Evolutionary conservation across 2,797 vertebrate species (phyloP).

Genomic region (Eremophila alpestris): DNA sequence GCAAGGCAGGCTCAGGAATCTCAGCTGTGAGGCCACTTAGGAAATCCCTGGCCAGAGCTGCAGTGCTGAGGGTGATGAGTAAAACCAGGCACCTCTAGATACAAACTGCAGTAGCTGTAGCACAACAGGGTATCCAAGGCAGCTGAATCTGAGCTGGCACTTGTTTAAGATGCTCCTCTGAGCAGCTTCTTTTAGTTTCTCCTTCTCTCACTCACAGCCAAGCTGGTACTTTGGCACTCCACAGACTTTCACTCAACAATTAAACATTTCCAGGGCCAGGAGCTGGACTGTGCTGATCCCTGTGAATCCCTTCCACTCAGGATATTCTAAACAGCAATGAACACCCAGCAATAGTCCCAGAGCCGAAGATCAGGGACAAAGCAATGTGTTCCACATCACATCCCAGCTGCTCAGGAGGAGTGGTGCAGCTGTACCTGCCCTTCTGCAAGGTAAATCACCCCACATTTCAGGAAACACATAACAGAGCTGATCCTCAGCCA

Average conservation of each 20-base stretch:
- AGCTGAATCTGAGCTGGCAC: neutral
- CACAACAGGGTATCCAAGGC: neutral
- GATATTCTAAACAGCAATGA: neutral
- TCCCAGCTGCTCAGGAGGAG: rapidly evolving
- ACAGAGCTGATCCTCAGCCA: neutral
- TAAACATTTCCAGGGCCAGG: neutral
- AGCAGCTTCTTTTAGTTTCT: neutral
- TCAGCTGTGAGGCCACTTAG: neutral
- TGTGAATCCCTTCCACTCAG: neutral
- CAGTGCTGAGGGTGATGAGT: neutral
- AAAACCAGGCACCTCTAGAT: neutral
- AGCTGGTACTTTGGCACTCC: neutral
- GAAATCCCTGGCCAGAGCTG: neutral
- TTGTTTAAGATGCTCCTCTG: neutral
- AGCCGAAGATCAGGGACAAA: neutral
- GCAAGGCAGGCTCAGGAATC: neutral
- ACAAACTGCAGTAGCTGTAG: neutral
- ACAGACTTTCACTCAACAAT: neutral
- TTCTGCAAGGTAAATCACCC: neutral
- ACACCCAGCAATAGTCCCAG: neutral
- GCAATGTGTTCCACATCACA: neutral
- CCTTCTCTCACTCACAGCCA: neutral
- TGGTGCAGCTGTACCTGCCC: neutral
- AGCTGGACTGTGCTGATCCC: neutral
- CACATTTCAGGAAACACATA: neutral